A percentile compares a stretch with the other conserved stretches of the same genome.
phyloP scores from a whole-genome alignment of 2,113 vertebrate species.

The Zosterops borbonicus region DNA sequence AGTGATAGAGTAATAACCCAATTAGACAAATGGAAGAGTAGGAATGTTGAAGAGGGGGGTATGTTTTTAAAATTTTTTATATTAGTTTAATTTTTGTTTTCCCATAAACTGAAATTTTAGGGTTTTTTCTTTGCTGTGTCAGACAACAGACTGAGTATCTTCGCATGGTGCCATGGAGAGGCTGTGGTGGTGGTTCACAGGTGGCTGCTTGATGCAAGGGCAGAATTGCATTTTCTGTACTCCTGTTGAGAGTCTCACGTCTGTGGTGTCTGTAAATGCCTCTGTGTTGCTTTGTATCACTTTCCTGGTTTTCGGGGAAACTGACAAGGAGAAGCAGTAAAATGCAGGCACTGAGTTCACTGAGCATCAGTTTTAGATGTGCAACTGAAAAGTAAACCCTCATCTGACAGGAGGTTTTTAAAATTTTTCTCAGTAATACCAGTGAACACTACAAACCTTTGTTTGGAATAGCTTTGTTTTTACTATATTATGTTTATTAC shows the following conservation, averaged over 20 bases:
- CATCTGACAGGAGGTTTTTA: not conserved
- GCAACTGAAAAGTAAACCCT: not conserved
- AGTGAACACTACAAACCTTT: not conserved
- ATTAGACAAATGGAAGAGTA: not conserved
- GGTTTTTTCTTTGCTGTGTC: not conserved
- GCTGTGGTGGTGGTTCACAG: not conserved
- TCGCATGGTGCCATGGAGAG: not conserved
- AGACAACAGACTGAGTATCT: not conserved
- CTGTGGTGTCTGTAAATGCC: not conserved
- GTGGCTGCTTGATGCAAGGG: not conserved
- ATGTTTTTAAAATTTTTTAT: accelerated
- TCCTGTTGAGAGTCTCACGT: not conserved
- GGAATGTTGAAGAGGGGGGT: not conserved
- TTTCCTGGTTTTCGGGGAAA: not conserved
- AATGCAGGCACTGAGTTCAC: not conserved
- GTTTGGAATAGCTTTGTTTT: not conserved
- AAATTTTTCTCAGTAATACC: not conserved
- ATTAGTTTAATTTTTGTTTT: not conserved
- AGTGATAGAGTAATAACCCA: not conserved
- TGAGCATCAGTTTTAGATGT: not conserved
- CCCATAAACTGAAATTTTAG: not conserved
- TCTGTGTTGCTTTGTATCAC: not conserved
- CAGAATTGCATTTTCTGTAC: not conserved
- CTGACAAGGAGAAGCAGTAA: not conserved
- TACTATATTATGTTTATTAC: not conserved